Percentiles rank a stretch among this genome's conserved stretches.
Conservation (phyloP, 2,888 invertebrate species). For the Acholoe squamosa region DNA sequence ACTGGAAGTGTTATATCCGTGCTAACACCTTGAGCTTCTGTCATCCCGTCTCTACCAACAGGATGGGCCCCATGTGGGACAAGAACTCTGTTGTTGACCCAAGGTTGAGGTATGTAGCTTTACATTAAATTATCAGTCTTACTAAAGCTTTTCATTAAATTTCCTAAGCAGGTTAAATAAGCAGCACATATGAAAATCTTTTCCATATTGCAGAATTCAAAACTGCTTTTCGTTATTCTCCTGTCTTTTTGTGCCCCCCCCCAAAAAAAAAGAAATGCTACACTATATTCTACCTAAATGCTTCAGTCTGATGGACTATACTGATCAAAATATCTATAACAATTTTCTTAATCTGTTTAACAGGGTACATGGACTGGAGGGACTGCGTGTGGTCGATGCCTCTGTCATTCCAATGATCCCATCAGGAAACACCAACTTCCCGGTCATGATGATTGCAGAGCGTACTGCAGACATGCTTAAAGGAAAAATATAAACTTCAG, state of each 20-base stretch:
- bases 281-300: no score
- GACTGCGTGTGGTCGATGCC: slow-evolving; percentile 68
- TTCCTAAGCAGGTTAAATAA: no score
- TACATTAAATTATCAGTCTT: no score
- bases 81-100: neutral
- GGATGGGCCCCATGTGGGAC: neutral
- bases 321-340: no score
- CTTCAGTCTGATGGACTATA: no score
- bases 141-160: no score
- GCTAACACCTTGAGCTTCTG: neutral
- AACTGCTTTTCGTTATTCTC: no score
- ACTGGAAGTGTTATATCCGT: slow-evolving; percentile 26
- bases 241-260: no score
- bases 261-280: no score
- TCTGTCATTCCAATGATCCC: slow-evolving; percentile 67
- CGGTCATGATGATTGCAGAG: slow-evolving; percentile 69
- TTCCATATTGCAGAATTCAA: no score
- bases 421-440: slow-evolving; percentile 66
- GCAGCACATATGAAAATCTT: no score
- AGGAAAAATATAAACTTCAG: neutral
- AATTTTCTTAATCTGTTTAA: neutral
- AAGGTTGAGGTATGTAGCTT: neutral
- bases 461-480: slow-evolving; percentile 67
- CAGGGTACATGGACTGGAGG: slow-evolving; percentile 68
- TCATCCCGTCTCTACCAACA: neutral